Base-by-base conservation (phyloP, 30 jellyfish, hydroid and myxozoan genomes). In the Aurelia aurita region DNA sequence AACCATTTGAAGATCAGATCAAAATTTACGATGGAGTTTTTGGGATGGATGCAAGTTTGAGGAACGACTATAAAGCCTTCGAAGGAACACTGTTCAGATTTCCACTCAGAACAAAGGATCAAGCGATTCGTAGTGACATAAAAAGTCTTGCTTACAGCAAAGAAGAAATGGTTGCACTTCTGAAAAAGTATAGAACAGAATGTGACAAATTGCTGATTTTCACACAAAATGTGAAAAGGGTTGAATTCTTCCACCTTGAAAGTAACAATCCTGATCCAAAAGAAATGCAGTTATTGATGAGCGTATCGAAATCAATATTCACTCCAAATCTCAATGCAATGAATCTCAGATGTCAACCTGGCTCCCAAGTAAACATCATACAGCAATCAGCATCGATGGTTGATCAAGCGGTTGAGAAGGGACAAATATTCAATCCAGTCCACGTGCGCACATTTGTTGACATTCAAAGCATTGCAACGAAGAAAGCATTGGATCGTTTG, bases 51-150 rank as follows among this genome's bases (percentile, higher is more conserved):
- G 60, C 74, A 35, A 76, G 74, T 22, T 55, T 58, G 21, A 20
- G 35, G 1, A 59, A 19, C 0, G 32, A 47, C 20, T 73, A 84
- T 34, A 26, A 58, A 29, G n/a, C 29, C 16, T 90, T 74, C 31
- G 60, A 74, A 0, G 97, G 96, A 26, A 90, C 97, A 25, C 77
- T 90, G 44, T 90, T 90, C 51, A 58, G 97, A 35, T 76, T 90
- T 53, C 97, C 97, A 5, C 77, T 90, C 77, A 74, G 97, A 58
- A 83, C 83, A 31, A 35, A 47, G 51, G 60, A 76, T 62, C 87
- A 86, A 43, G 92, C 96, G 1, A 54, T 20, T 22, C 11, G 12
- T 0, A 90, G 97, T 77, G 89, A 90, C 35, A 90, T 90, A 0
- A 82, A 79, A 63, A 26, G 77, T 0, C 74, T 90, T 11, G 74